Conservation (phyloP, 2,888 invertebrate species). For the Catocala fraxini region DNA sequence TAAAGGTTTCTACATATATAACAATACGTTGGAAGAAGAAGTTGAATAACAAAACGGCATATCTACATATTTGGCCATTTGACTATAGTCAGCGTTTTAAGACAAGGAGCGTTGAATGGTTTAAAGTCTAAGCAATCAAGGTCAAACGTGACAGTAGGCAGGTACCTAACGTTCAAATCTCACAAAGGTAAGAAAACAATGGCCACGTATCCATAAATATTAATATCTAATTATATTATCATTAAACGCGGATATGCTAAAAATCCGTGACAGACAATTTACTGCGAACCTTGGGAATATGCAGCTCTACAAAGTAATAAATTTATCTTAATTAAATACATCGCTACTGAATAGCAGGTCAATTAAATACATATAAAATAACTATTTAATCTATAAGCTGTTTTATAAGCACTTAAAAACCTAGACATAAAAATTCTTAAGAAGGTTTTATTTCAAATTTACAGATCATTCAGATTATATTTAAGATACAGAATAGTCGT, state of each 20-base stretch:
- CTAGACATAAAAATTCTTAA: no score
- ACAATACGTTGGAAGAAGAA: no score
- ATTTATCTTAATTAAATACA: slow-evolving; percentile 12
- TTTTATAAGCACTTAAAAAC: no score
- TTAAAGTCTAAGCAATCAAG: not conserved
- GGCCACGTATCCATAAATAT: slow-evolving; percentile 1
- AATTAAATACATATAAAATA: slow-evolving; percentile 10
- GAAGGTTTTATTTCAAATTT: no score
- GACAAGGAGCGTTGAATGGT: no score
- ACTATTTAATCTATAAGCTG: slow-evolving; percentile 1
- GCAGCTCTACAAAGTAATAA: slow-evolving; percentile 7
- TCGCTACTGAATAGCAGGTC: slow-evolving; percentile 8
- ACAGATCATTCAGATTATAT: no score
- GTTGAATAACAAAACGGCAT: no score
- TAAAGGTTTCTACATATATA: no score
- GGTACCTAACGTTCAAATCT: not conserved
- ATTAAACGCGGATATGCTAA: slow-evolving; percentile 4
- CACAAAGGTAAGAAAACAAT: not conserved
- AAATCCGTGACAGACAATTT: slow-evolving; percentile 14
- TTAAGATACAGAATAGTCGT: no score
- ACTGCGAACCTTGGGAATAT: slow-evolving; percentile 2
- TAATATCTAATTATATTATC: slow-evolving; percentile 11
- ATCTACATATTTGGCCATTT: no score
- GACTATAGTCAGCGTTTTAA: no score
- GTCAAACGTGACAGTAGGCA: not conserved